Conservation (phyloP, 92 coral and sea anemone species). For the Epizoanthus rinbou region DNA sequence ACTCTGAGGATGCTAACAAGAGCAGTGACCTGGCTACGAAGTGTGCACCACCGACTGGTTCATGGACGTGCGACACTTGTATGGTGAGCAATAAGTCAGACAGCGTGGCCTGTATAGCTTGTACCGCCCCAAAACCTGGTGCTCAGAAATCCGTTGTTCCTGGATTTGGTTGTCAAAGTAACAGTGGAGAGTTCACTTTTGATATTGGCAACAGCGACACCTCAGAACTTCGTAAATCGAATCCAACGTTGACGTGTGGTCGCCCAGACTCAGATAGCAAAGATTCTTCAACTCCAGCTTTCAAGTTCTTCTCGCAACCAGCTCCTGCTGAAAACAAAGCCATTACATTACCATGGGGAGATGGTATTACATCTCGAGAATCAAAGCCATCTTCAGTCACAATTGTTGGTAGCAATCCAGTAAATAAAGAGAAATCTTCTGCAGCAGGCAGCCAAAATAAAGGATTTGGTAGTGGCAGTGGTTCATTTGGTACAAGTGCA, state of each 20-base stretch:
- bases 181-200: not conserved
- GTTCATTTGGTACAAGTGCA: not conserved
- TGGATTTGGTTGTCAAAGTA: conserved; percentile 1
- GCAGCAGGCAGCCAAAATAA: not conserved
- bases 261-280: not conserved
- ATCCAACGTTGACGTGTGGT: conserved; percentile 42
- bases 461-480: too few species aligned
- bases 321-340: not conserved
- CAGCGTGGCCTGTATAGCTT: conserved; percentile 56
- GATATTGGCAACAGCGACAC: not conserved
- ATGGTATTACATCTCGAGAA: conserved; percentile 9
- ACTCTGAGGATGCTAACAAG: conserved; percentile 16
- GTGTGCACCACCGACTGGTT: conserved; percentile 71
- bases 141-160: conserved; percentile 27
- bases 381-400: not conserved
- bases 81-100: conserved; percentile 66
- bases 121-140: conserved; percentile 75
- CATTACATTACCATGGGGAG: conserved; percentile 40
- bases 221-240: not conserved
- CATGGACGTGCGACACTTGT: conserved; percentile 76
- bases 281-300: conserved; percentile 46
- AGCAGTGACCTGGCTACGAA: conserved; percentile 55
- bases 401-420: not conserved
- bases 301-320: conserved; percentile 50
- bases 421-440: not conserved